Conservation (phyloP, 1,140 invertebrate species). For the Drosophila sturtevanti region DNA sequence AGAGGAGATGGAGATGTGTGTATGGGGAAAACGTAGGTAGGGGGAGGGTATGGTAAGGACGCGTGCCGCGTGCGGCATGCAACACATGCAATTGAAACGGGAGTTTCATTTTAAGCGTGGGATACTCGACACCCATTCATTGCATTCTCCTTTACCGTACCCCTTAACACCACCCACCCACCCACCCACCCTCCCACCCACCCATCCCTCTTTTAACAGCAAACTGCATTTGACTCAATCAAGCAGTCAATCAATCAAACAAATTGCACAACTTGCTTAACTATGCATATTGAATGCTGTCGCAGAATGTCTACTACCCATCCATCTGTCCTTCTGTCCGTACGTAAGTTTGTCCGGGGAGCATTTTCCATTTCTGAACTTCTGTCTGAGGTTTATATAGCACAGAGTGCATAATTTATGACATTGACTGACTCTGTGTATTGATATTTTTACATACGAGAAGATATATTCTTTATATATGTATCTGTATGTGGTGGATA, state of each 20-base stretch:
- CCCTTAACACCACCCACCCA: conserved; percentile 15
- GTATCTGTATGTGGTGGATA: too few species aligned
- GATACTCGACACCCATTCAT: conserved; percentile 1
- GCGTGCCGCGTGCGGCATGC: conserved; percentile 19
- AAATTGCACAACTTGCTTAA: conserved; percentile 71
- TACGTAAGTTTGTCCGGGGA: background rate
- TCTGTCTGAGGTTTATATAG: conserved; percentile 5
- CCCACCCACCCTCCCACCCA: too few species aligned
- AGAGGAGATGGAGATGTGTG: too few species aligned
- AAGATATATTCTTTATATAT: too few species aligned
- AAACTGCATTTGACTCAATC: conserved; percentile 49
- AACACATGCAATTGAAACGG: conserved; percentile 19
- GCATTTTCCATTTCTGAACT: conserved; percentile 1
- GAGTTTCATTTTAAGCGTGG: conserved; percentile 7
- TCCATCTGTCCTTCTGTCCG: conserved; percentile 1
- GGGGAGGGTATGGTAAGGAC: background rate
- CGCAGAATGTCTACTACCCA: conserved; percentile 44
- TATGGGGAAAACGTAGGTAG: too few species aligned
- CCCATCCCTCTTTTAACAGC: conserved; percentile 4
- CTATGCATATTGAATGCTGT: conserved; percentile 75
- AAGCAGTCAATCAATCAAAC: conserved; percentile 71
- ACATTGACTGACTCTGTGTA: conserved; percentile 36
- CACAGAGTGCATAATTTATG: conserved; percentile 65
- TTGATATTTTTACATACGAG: conserved; percentile 19
- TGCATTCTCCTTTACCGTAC: conserved; percentile 1